These are phyloP conservation scores for Salvelinus sp. DNA, from an alignment of 2,113 vertebrate species.

Conservation along the genomic window DNA sequence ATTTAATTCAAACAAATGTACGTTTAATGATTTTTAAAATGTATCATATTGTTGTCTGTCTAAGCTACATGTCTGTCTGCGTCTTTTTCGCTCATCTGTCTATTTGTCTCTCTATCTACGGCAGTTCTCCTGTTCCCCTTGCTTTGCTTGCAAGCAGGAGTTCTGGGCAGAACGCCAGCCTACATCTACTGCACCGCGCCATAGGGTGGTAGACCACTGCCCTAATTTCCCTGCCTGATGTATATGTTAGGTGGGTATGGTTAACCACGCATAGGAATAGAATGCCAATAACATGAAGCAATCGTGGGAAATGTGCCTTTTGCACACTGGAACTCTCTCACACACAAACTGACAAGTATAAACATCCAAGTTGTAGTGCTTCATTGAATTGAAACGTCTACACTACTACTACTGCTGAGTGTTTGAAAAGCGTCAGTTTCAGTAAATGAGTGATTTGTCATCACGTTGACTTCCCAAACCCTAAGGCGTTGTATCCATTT, in stretches of 20 bases:
- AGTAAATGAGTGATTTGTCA: constrained; percentile 39
- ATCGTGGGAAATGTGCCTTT: background rate
- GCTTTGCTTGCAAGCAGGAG: background rate
- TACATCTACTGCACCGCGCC: constrained; percentile 38
- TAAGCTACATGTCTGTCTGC: background rate
- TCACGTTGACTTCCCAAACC: constrained; percentile 40
- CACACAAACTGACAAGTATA: background rate
- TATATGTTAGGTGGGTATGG: constrained; percentile 56
- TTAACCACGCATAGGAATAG: constrained; percentile 39
- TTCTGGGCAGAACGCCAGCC: constrained; percentile 21
- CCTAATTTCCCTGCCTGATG: constrained; percentile 42
- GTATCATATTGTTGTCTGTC: background rate
- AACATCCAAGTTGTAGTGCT: background rate
- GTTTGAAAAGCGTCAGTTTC: constrained; percentile 39
- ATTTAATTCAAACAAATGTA: background rate
- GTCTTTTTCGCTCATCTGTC: background rate
- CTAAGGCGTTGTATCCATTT: constrained; percentile 15
- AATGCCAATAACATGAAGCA: background rate
- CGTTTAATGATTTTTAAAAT: background rate
- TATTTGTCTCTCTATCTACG: constrained; percentile 34
- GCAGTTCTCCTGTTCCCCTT: constrained; percentile 25
- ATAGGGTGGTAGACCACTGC: constrained; percentile 31
- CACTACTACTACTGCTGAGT: constrained; percentile 6
- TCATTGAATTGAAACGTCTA: background rate
- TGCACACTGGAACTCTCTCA: constrained; percentile 1